Evolutionary conservation across 1,140 invertebrate species (phyloP), one percentile per base, ranked within the genome.

Genomic region (Pseudachorutes palmiensis): DNA sequence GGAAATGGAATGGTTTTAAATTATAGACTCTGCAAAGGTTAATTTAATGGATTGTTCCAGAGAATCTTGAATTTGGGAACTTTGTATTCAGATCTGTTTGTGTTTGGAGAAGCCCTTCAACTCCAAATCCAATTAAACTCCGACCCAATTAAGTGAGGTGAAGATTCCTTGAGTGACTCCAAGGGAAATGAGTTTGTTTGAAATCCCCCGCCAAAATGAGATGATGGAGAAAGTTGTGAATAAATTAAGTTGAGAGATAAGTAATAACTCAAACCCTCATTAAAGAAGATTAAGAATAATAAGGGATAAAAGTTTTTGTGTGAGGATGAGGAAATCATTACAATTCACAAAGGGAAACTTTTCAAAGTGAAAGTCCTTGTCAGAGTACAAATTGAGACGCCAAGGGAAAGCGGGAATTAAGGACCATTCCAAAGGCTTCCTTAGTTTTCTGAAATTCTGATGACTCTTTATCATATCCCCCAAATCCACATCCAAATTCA

Each of bases 231-330:
- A 45, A 45, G 9, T 45, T 45, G 36, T 45, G 36, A 45, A 45
- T 45, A 45, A 45, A 45, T 45, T 45, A 45, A 19, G 36, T 9
- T 12, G 36, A 9, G 36, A 45, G 36, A 45, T 45, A 45, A 45
- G 36, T 45, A 45, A 45, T 45, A 45, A 45, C 36, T 45, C 19
- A 9, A 45, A 45, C 9, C 36, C 36, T 45, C 36, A 45, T 45
- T 45, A 45, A 45, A 45, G 36, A 45, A 45, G 36, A 45, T 45
- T 45, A 45, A 45, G 36, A 45, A 19, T n/a, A n/a, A n/a, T n/a
- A 19, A 45, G 36, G 36, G 36, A 45, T 45, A 45, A 45, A 45
- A 45, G 36, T 45, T 45, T 45, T 45, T 45, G 36, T n/a, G n/a
- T n/a, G n/a, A n/a, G n/a, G 19, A 45, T 45, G 36, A 45, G 36